These are phyloP conservation scores for Pseudachorutes palmiensis DNA, from an alignment of 1,140 invertebrate genomes.

Conservation along the genomic window DNA sequence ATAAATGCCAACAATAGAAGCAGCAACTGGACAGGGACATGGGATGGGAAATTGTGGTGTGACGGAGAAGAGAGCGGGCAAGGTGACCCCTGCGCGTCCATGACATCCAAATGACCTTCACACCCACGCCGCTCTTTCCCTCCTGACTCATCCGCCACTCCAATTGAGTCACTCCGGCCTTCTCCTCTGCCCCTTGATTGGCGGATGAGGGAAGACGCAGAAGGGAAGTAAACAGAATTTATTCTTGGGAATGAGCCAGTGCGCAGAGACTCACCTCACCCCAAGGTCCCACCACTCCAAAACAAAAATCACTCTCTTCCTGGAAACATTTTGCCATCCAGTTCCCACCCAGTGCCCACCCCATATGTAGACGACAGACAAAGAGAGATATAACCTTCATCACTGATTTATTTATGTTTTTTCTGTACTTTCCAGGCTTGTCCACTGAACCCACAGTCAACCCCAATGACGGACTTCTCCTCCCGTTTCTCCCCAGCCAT, in stretches of 20 bases:
- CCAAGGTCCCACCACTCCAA: not conserved
- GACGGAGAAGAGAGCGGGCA: too few relatives aligned
- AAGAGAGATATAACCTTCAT: too few relatives aligned
- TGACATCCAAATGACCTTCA: slow-evolving; percentile 6
- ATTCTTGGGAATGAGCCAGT: not conserved
- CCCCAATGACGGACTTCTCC: slow-evolving; percentile 71
- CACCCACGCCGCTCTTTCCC: slow-evolving; percentile 4
- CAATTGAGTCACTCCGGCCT: not conserved
- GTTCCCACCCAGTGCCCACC: too few relatives aligned
- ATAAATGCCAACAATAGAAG: not conserved
- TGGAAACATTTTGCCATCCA: slow-evolving; percentile 15
- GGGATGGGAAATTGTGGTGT: too few relatives aligned
- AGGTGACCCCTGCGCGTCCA: not conserved
- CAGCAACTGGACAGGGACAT: not conserved
- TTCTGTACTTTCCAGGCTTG: slow-evolving; percentile 71
- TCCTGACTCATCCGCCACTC: not conserved
- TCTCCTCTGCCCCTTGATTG: not conserved
- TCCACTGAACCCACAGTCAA: slow-evolving; percentile 78
- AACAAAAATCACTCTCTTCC: not conserved
- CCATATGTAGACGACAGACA: too few relatives aligned
- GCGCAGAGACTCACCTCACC: not conserved
- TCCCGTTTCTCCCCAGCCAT: slow-evolving; percentile 91
- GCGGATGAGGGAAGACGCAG: not conserved
- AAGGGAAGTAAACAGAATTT: slow-evolving; percentile 8
- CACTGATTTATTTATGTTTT: slow-evolving; percentile 7